phyloP scores from a whole-genome alignment of 2,113 vertebrate species.

The Dolichotis patagonum region DNA sequence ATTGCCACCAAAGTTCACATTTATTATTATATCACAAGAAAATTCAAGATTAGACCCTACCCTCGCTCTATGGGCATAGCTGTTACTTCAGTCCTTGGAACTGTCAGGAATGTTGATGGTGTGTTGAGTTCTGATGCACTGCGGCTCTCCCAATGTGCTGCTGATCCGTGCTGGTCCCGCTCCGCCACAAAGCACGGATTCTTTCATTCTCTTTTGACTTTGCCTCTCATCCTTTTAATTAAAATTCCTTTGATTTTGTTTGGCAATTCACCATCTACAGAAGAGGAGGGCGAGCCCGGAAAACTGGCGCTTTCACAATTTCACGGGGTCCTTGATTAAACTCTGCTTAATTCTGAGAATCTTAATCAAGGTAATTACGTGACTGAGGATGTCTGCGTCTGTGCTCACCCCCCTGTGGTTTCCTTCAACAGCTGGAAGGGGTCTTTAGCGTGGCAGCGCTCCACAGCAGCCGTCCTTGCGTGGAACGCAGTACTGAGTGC shows the following conservation, averaged over 20 bases:
- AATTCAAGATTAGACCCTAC: neutral
- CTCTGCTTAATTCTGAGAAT: slow-evolving; percentile 67
- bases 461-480: slow-evolving; percentile 32
- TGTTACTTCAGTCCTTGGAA: slow-evolving; percentile 38
- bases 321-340: slow-evolving; percentile 70
- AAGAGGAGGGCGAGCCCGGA: slow-evolving; percentile 50
- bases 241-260: slow-evolving; percentile 73
- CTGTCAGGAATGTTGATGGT: slow-evolving; percentile 34
- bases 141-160: neutral
- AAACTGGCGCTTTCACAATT: slow-evolving; percentile 68
- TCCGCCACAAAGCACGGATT: slow-evolving; percentile 32
- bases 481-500: neutral
- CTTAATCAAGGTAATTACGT: slow-evolving; percentile 77
- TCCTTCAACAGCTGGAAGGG: slow-evolving; percentile 62
- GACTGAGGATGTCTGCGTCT: neutral
- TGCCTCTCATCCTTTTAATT: slow-evolving; percentile 63
- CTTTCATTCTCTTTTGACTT: slow-evolving; percentile 70
- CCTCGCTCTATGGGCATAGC: slow-evolving; percentile 3
- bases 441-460: slow-evolving; percentile 13
- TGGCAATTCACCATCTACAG: slow-evolving; percentile 61
- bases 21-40: slow-evolving; percentile 31
- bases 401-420: neutral
- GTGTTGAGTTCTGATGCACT: slow-evolving; percentile 16
- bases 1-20: slow-evolving; percentile 37
- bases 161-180: slow-evolving; percentile 37